A percentile compares a stretch with the other conserved stretches of the same genome.
phyloP scores from a whole-genome alignment of 30 jellyfish, hydroid and myxozoan genomes.

The Euphysa ruthae region DNA sequence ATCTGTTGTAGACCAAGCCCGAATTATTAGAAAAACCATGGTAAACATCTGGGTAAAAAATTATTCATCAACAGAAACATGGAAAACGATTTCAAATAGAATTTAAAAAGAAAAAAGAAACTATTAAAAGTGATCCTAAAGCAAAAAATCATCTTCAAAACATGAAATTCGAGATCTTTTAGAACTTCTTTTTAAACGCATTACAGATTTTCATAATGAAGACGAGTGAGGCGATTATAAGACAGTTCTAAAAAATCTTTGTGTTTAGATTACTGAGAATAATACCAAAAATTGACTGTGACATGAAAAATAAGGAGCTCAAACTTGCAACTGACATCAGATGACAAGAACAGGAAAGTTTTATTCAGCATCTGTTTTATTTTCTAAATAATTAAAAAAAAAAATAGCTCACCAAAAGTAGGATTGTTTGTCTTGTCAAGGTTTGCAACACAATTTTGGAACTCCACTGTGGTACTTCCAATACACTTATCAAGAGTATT shows the following conservation, averaged over 20 bases:
- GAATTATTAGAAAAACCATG: too few species aligned
- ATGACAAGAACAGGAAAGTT: too few species aligned
- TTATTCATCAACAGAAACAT: neutral
- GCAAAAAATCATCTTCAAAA: neutral
- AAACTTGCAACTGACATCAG: too few species aligned
- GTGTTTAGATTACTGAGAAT: too few species aligned
- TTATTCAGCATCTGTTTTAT: neutral
- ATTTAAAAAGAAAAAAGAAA: neutral
- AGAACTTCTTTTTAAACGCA: too few species aligned
- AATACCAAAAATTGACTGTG: too few species aligned
- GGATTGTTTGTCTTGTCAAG: conserved; percentile 14
- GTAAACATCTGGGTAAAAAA: too few species aligned
- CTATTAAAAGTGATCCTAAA: neutral
- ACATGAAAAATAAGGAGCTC: too few species aligned
- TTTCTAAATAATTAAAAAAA: too few species aligned
- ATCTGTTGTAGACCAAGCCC: too few species aligned
- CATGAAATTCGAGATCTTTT: neutral
- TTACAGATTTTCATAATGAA: too few species aligned
- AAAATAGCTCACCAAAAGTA: conserved; percentile 1
- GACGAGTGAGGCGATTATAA: too few species aligned
- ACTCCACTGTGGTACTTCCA: conserved; percentile 36
- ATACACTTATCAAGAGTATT: conserved; percentile 52
- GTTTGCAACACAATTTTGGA: conserved; percentile 36
- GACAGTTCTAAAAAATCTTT: neutral
- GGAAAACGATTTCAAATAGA: neutral